Conservation (phyloP, 2,113 vertebrate genomes). For the Tetraodon nigroviridis region DNA sequence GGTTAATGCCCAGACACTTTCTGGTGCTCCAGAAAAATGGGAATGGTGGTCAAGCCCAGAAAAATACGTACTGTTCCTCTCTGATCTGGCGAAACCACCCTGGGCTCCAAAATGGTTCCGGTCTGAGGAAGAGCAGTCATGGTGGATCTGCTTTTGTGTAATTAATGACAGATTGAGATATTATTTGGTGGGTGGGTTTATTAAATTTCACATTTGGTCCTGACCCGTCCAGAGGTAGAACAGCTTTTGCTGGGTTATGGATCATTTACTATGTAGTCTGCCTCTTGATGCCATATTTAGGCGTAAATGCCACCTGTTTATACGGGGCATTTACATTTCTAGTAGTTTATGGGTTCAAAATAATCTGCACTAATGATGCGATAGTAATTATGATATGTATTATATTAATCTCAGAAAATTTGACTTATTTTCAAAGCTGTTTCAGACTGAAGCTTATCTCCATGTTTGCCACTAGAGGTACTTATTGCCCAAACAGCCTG, state of each 20-base stretch:
- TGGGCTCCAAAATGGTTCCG: conserved; percentile 8
- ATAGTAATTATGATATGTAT: too few relatives aligned
- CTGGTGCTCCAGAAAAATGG: conserved; percentile 38
- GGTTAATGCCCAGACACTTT: conserved; percentile 42
- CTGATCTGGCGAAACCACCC: conserved; percentile 42
- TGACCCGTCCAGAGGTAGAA: too few relatives aligned
- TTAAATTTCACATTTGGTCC: too few relatives aligned
- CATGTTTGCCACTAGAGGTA: conserved; percentile 50
- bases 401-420: too few relatives aligned
- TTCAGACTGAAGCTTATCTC: conserved; percentile 55
- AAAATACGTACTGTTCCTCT: conserved; percentile 24
- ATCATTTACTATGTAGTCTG: too few relatives aligned
- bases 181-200: background rate
- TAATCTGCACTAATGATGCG: too few relatives aligned
- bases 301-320: too few relatives aligned
- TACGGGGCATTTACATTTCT: too few relatives aligned
- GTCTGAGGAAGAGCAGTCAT: conserved; percentile 33
- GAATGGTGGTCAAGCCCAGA: conserved; percentile 32
- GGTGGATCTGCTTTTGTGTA: conserved; percentile 42
- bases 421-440: conserved; percentile 11
- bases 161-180: conserved; percentile 24
- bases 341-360: too few relatives aligned
- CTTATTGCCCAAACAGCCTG: conserved; percentile 43
- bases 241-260: too few relatives aligned
- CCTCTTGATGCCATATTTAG: too few relatives aligned